Conservation (phyloP, 2,888 invertebrate species). For the Cephonodes hylas region DNA sequence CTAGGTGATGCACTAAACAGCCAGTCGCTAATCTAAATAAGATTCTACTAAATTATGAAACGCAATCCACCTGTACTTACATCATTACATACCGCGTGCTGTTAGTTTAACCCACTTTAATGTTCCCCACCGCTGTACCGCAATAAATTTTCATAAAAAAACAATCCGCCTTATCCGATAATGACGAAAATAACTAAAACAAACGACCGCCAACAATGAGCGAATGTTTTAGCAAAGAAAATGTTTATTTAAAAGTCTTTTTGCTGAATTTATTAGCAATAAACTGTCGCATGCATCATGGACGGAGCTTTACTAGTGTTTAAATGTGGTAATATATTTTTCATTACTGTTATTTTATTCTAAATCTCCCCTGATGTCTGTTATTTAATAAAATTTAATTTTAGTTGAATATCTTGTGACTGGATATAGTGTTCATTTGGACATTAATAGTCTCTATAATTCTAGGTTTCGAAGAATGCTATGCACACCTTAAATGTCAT, state of each 20-base stretch:
- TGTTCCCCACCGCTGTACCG: slow-evolving; percentile 16
- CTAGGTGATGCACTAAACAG: too few relatives aligned
- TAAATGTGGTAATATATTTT: not conserved
- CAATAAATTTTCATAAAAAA: slow-evolving; percentile 29
- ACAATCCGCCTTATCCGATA: slow-evolving; percentile 15
- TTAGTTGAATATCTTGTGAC: too few relatives aligned
- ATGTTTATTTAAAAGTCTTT: not conserved
- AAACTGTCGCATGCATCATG: not conserved
- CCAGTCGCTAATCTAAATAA: too few relatives aligned
- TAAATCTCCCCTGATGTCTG: not conserved
- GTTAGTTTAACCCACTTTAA: slow-evolving; percentile 29
- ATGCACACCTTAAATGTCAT: too few relatives aligned
- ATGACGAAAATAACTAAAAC: slow-evolving; percentile 10
- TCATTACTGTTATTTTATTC: not conserved
- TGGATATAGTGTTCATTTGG: too few relatives aligned
- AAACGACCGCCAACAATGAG: not conserved
- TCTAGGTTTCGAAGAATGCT: too few relatives aligned
- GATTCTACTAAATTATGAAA: too few relatives aligned
- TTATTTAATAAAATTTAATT: too few relatives aligned
- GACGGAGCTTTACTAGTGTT: not conserved
- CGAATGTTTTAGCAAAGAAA: not conserved
- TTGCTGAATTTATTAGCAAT: not conserved
- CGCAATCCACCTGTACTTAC: not conserved
- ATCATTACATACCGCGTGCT: slow-evolving; percentile 18
- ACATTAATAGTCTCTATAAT: too few relatives aligned